Evolutionary conservation across 2,113 vertebrate genomes (phyloP).

Genomic region (Calypte anna): DNA sequence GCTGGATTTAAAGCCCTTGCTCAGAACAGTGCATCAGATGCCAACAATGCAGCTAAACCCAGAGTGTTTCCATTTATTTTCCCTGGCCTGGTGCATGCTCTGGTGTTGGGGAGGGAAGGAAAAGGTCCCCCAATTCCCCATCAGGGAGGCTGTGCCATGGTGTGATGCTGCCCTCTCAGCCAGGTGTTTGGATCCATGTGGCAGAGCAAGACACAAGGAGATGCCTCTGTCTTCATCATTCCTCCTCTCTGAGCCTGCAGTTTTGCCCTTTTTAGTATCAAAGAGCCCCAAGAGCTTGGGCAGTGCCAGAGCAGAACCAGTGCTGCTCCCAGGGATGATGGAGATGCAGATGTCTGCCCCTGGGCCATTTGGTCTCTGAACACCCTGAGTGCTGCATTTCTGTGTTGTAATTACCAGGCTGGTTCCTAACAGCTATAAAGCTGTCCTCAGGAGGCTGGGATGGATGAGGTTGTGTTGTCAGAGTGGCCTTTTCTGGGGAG

Average conservation of each 20-base stretch:
- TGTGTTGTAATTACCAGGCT: not conserved
- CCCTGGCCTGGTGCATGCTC: not conserved
- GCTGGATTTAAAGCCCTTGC: not conserved
- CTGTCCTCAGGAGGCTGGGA: not conserved
- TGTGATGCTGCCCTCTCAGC: not conserved
- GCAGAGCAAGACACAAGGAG: not conserved
- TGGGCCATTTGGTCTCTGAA: not conserved
- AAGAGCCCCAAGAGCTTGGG: not conserved
- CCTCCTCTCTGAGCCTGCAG: too few relatives aligned
- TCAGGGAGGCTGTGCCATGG: fast-evolving
- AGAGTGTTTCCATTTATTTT: not conserved
- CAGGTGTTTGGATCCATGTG: not conserved
- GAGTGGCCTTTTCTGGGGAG: not conserved
- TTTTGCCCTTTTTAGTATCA: too few relatives aligned
- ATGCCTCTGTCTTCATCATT: not conserved
- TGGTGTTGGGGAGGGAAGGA: not conserved
- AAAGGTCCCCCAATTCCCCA: not conserved
- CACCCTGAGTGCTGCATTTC: not conserved
- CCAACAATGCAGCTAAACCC: not conserved
- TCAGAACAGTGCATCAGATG: not conserved
- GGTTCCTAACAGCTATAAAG: not conserved
- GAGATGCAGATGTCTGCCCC: not conserved
- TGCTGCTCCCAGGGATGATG: fast-evolving
- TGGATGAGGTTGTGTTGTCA: not conserved
- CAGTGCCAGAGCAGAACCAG: fast-evolving